Percentiles rank a stretch among this genome's conserved stretches.
phyloP scores from a whole-genome alignment of 2,113 vertebrate genomes.

The Machaerirhynchus nigripectus region DNA sequence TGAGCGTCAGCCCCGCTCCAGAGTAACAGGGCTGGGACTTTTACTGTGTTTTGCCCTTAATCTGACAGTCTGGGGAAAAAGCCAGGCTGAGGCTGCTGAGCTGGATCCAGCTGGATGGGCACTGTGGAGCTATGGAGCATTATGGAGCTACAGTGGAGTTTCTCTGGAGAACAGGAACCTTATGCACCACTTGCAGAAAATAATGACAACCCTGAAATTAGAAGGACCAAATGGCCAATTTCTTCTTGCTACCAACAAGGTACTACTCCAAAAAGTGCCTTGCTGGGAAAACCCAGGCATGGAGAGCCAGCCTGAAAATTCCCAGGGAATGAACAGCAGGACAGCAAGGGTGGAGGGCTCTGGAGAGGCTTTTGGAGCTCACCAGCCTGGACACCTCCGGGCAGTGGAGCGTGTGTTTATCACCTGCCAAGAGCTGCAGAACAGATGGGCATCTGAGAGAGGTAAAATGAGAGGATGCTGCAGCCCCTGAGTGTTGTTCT shows the following conservation, averaged over 20 bases:
- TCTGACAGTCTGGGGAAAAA: neutral
- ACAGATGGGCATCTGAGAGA: neutral
- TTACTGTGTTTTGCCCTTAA: neutral
- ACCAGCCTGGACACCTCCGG: neutral
- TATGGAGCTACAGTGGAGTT: neutral
- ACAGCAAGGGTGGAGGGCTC: neutral
- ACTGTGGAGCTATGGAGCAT: neutral
- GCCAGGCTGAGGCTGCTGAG: neutral
- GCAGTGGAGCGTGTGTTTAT: neutral
- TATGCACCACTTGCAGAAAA: neutral
- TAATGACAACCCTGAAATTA: neutral
- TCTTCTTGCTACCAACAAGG: neutral
- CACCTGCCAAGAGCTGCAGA: neutral
- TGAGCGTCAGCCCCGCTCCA: fast-evolving
- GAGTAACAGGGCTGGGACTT: neutral
- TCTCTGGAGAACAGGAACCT: neutral
- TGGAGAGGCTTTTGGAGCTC: neutral
- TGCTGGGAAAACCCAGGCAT: neutral
- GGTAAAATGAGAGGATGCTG: neutral
- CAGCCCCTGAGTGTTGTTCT: neutral
- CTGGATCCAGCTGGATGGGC: neutral
- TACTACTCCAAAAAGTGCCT: neutral
- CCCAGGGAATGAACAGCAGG: neutral
- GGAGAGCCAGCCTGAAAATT: neutral
- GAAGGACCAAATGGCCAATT: neutral